Percentiles rank a stretch among this genome's conserved stretches.
Conservation (phyloP, 64 coral and sea anemone species). For the Astreopora myriophthalma region DNA sequence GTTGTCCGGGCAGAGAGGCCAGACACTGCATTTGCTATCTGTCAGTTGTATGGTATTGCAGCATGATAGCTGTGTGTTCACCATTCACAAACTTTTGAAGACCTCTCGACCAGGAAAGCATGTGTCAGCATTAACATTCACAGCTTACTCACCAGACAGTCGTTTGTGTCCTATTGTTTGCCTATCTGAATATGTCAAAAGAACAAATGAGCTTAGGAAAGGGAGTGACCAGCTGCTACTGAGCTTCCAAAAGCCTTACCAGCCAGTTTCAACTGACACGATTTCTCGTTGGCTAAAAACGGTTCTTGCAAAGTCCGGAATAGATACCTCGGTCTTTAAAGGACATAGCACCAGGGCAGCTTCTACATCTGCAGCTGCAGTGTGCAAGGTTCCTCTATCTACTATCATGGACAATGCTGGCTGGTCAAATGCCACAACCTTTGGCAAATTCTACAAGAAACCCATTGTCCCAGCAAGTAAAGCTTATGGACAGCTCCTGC, state of each 20-base stretch:
- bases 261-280: constrained; percentile 16
- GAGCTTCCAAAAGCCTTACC: constrained; percentile 41
- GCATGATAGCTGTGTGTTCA: constrained; percentile 6
- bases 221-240: constrained; percentile 50
- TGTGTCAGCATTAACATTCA: background rate
- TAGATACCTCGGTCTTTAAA: too few species aligned
- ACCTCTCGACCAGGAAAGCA: background rate
- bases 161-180: too few species aligned
- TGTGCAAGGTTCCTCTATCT: constrained; percentile 58
- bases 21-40: constrained; percentile 26
- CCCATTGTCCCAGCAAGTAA: constrained; percentile 64
- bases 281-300: constrained; percentile 46
- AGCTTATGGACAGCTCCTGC: constrained; percentile 64
- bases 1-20: constrained; percentile 13
- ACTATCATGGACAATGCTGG: constrained; percentile 42
- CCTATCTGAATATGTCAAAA: constrained; percentile 57
- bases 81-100: constrained; percentile 11
- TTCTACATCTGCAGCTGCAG: constrained; percentile 63
- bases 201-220: constrained; percentile 41
- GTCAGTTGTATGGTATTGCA: background rate
- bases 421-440: constrained; percentile 61
- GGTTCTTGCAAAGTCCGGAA: constrained; percentile 64
- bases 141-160: constrained; percentile 13
- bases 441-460: constrained; percentile 66
- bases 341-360: constrained; percentile 70